phyloP scores from a whole-genome alignment of 1,140 invertebrate genomes.

The Melitaea cinxia region DNA sequence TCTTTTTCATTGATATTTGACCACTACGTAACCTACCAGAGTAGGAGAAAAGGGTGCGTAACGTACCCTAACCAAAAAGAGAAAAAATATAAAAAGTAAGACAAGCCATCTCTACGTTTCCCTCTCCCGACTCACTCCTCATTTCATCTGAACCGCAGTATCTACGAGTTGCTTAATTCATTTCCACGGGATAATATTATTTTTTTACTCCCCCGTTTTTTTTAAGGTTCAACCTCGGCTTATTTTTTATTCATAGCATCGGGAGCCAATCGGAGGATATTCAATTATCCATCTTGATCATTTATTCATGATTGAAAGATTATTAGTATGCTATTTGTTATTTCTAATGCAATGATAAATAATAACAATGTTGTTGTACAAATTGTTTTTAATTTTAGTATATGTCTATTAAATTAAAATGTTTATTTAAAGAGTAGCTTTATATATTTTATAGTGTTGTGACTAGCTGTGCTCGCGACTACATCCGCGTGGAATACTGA shows the following conservation, averaged over 20 bases:
- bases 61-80: not conserved
- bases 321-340: conserved; percentile 54
- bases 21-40: no score
- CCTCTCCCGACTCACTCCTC: conserved; percentile 28
- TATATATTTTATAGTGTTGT: no score
- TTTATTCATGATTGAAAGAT: conserved; percentile 57
- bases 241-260: conserved; percentile 79
- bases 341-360: conserved; percentile 23
- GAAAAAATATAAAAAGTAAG: not conserved
- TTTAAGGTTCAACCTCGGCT: conserved; percentile 65
- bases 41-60: no score
- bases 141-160: conserved; percentile 56
- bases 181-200: conserved; percentile 81
- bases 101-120: conserved; percentile 43
- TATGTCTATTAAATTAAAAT: not conserved
- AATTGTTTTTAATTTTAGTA: not conserved
- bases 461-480: no score
- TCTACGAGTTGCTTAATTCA: conserved; percentile 78
- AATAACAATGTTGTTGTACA: not conserved
- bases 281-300: conserved; percentile 59
- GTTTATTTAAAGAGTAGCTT: no score
- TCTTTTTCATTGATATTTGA: no score
- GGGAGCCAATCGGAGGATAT: conserved; percentile 63
- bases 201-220: conserved; percentile 78
- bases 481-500: no score